A percentile compares a stretch with the other conserved stretches of the same genome.
Conservation (phyloP, 2,888 invertebrate species). For the Dasysyrphus tricinctus region DNA sequence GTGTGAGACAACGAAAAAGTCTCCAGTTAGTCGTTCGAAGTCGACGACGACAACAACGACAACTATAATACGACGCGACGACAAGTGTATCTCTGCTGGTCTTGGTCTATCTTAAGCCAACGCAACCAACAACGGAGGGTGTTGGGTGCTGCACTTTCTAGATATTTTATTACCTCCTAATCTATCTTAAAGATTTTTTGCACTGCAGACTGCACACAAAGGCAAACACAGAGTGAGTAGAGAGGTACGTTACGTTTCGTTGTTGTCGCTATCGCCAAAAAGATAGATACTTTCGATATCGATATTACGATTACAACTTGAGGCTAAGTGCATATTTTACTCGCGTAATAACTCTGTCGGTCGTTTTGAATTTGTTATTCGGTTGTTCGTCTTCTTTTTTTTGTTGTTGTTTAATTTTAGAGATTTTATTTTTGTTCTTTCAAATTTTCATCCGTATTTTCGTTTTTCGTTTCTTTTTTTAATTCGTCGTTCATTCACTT, state of each 20-base stretch:
- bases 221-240: not conserved
- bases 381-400: not conserved
- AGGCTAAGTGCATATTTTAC: slow-evolving; percentile 13
- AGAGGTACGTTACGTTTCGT: slow-evolving; percentile 18
- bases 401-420: slow-evolving; percentile 51
- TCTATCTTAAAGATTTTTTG: slow-evolving; percentile 45
- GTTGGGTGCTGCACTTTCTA: slow-evolving; percentile 62
- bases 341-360: slow-evolving; percentile 38
- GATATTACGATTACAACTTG: slow-evolving; percentile 57
- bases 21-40: slow-evolving; percentile 58
- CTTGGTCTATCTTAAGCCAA: not conserved
- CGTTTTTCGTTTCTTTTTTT: slow-evolving; percentile 17
- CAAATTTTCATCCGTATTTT: slow-evolving; percentile 35
- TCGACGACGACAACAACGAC: not conserved
- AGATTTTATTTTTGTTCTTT: slow-evolving; percentile 24
- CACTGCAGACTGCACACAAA: slow-evolving; percentile 6
- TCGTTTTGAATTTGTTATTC: not conserved
- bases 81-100: slow-evolving; percentile 50
- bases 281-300: slow-evolving; percentile 59
- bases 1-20: slow-evolving; percentile 25
- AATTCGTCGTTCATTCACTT: slow-evolving; percentile 57
- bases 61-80: not conserved
- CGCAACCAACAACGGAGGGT: slow-evolving; percentile 7
- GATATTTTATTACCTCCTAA: slow-evolving; percentile 59
- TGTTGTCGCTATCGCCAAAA: slow-evolving; percentile 23